Evolutionary conservation across 2,797 vertebrate species (phyloP), one percentile per base, ranked within the genome.

Genomic region (Mus spretus): DNA sequence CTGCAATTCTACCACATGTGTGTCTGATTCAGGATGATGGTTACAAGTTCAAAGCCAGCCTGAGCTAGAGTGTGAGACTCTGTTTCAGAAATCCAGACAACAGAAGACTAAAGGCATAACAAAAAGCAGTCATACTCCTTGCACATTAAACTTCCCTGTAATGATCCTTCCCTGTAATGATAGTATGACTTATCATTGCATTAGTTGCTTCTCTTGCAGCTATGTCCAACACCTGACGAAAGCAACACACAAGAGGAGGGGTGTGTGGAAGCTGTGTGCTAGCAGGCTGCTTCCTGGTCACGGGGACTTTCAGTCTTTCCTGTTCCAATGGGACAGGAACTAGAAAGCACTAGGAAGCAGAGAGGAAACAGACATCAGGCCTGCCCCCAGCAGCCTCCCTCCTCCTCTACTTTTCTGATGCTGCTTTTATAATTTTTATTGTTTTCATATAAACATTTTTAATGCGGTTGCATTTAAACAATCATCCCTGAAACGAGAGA

Each of bases 211-310:
- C 19, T 59, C 37, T 59, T 24, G 28, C 8, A 19, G 14, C 19
- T 47, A 20, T 57, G 50, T 5, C 40, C 26, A 20, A 59, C 22
- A 28, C 17, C 37, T 59, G 24, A 31, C 14, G 22, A n/a, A 67
- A 31, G 24, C 24, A 11, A 0, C 4, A 2, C 1, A 8, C 2
- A 8, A 28, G 10, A 89, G 53, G 15, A 57, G 12, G n/a, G 4
- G 0, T 40, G 15, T 7, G 37, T 31, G 17, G 28, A 12, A 3
- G n/a, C n/a, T 3, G 3, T 6, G 13, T 67, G 24, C 28, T 5
- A 22, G 24, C 37, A 63, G 28, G 40, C 17, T 34, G 40, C 14
- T 89, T 50, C 15, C 10, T 47, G 40, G 4, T 14, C 4, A 10
- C 40, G 63, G 88, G 40, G 31, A 15, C 55, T 14, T 44, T 6